Evolutionary conservation across 1,140 invertebrate species (phyloP).

Genomic region (Anoplophora glabripennis): DNA sequence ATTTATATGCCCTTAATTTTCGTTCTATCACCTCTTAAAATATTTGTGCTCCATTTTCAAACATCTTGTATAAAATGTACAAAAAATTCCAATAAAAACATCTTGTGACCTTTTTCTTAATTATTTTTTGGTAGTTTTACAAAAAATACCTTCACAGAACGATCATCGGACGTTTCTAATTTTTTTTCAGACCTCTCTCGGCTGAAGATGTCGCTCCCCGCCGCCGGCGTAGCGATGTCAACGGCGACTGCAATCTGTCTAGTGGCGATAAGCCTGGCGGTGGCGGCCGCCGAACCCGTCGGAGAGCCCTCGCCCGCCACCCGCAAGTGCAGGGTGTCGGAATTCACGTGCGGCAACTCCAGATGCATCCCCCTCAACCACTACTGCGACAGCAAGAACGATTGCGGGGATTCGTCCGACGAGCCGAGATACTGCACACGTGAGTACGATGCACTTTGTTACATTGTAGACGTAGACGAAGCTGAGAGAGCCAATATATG

Average conservation of each 20-base stretch:
- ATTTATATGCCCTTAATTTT: too few relatives aligned
- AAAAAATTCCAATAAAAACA: too few relatives aligned
- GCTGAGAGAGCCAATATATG: too few relatives aligned
- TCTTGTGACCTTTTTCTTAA: too few relatives aligned
- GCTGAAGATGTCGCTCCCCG: background rate
- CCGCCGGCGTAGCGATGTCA: background rate
- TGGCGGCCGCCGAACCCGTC: background rate
- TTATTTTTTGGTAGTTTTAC: too few relatives aligned
- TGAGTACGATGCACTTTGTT: slow-evolving; percentile 58
- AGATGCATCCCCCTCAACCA: slow-evolving; percentile 76
- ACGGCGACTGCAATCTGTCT: slow-evolving; percentile 3
- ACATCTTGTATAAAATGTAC: too few relatives aligned
- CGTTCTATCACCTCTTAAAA: too few relatives aligned
- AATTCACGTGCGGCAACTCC: slow-evolving; percentile 76
- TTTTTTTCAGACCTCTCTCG: background rate
- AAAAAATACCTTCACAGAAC: too few relatives aligned
- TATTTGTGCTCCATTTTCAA: too few relatives aligned
- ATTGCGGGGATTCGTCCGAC: slow-evolving; percentile 82
- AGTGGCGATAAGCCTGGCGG: slow-evolving; percentile 1
- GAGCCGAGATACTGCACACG: slow-evolving; percentile 82
- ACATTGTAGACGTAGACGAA: too few relatives aligned
- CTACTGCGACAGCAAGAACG: slow-evolving; percentile 79
- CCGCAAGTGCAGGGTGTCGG: slow-evolving; percentile 66
- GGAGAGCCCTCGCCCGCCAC: slow-evolving; percentile 13
- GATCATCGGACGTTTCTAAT: background rate